Base-by-base conservation (phyloP, 2,888 invertebrate genomes). In the Bibio marci region DNA sequence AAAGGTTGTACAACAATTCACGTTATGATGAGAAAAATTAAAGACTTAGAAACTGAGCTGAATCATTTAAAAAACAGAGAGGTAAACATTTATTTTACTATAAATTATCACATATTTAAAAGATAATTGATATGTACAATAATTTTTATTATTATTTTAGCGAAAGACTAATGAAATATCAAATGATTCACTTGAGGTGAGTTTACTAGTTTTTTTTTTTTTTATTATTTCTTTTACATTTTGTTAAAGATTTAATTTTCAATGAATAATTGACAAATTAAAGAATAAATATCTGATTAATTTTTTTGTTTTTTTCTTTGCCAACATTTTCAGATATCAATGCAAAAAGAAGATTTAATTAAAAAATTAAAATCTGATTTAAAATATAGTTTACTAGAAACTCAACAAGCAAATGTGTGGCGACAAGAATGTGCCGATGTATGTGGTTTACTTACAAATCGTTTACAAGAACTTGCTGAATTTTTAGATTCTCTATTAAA, bases 401-500 rank as follows among this genome's bases (percentile, higher is more conserved):
- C 53, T 8, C 57, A 58, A 13, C 48, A 46, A 10, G 53, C 58
- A 1, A 52, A 58, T 35, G 56, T 52, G 40, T 58, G 56, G 55
- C 55, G 59, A 2, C 49, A 48, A 4, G 57, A 59, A 40, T 62
- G 58, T 40, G 50, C 53, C 1, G 56, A 59, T 38, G 52, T 61
- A 2, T 62, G 60, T 45, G 42, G 48, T 2, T 52, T 69, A 31
- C 53, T 75, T 7, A 67, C 69, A 15, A 61, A 56, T 25, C 65
- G 73, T 0, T 50, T 75, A 4, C 70, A 73, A 46, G 74, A 75
- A 49, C 52, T 75, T 32, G 72, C 73, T 1, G 59, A 66, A 12
- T 75, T 75, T 50, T 57, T 76, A 10, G 69, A 72, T 45, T 68
- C 70, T 0, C 52, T 75, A 35, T 56, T 74, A 2, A 65, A 65